Percentiles rank a stretch among this genome's conserved stretches.
phyloP scores from a whole-genome alignment of 2,797 vertebrate species.

The Enoplosus armatus region DNA sequence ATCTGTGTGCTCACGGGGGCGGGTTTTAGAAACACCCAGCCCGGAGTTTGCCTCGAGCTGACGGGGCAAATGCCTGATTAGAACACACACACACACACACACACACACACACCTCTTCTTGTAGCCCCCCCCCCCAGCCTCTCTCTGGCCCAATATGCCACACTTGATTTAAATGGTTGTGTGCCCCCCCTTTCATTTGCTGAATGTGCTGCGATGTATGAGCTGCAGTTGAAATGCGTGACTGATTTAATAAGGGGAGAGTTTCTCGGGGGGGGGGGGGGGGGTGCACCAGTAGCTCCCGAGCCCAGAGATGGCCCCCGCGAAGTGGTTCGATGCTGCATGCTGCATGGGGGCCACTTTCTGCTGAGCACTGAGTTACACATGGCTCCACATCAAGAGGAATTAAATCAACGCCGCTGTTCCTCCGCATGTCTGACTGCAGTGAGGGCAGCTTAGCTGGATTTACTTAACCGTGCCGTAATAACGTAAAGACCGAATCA shows the following conservation, averaged over 20 bases:
- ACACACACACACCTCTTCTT: conserved; percentile 31
- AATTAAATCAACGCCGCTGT: conserved; percentile 75
- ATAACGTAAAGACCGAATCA: conserved; percentile 53
- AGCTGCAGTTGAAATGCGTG: conserved; percentile 69
- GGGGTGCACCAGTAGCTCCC: conserved; percentile 53
- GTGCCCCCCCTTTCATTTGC: conserved; percentile 43
- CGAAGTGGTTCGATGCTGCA: conserved; percentile 54
- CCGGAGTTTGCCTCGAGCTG: conserved; percentile 56
- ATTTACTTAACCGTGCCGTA: conserved; percentile 58
- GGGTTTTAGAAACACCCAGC: conserved; percentile 42
- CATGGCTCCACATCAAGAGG: conserved; percentile 75
- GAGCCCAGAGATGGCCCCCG: conserved; percentile 46
- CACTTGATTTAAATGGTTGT: conserved; percentile 50
- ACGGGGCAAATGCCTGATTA: conserved; percentile 65
- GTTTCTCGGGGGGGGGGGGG: conserved; percentile 48
- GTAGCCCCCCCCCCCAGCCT: conserved; percentile 32
- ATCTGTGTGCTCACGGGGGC: conserved; percentile 20
- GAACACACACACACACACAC: conserved; percentile 35
- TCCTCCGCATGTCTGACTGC: conserved; percentile 67
- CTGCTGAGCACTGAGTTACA: conserved; percentile 80
- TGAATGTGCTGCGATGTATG: conserved; percentile 65
- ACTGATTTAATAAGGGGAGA: conserved; percentile 75
- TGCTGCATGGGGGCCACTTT: conserved; percentile 76
- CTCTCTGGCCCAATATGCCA: conserved; percentile 38
- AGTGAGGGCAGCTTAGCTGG: conserved; percentile 62